Evolutionary conservation across 1,140 invertebrate genomes (phyloP), one percentile per base, ranked within the genome.

Genomic region (Ceratina japonica): DNA sequence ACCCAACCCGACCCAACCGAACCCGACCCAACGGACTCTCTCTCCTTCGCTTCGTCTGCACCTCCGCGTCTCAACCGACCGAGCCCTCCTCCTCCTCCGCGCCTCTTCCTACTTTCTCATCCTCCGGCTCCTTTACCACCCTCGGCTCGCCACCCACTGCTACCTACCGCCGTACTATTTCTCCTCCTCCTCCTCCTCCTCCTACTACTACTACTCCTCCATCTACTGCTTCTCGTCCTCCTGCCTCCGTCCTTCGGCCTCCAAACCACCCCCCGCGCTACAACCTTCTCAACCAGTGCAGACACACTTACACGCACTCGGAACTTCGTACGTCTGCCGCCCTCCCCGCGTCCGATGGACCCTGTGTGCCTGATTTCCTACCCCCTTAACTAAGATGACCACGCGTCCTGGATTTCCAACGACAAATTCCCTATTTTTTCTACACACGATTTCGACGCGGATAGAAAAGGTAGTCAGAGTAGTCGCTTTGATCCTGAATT

Each of bases 11-110:
- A 82, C 88, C 89, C 87, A 85, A 86, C 82, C 27, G 27, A 31
- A 31, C 86, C 88, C 84, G 87, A 82, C 88, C 89, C 87, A 85
- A 86, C 82, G 78, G 83, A 87, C 84, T 77, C 75, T 80, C 84
- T 81, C 81, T 87, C 83, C 86, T 87, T 88, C 84, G 80, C 82
- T 87, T 88, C 84, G 80, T 81, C 85, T 88, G 72, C 86, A 80
- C 82, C 86, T 88, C 87, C 83, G 87, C 87, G 86, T 87, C 86
- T 87, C 87, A 89, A 87, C 83, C 87, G 66, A 87, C 87, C 84
- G 74, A 44, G 5, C 79, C 85, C 78, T 76, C 78, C 80, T 80
- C 71, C 80, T 70, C 63, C 74, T 63, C 72, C 66, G 79, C 70
- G 62, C 75, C 75, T 72, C 75, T 82, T 78, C 77, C 78, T 83